Evolutionary conservation across 2,797 vertebrate species (phyloP), one percentile per base, ranked within the genome.

Genomic region (Anguilla megastoma): DNA sequence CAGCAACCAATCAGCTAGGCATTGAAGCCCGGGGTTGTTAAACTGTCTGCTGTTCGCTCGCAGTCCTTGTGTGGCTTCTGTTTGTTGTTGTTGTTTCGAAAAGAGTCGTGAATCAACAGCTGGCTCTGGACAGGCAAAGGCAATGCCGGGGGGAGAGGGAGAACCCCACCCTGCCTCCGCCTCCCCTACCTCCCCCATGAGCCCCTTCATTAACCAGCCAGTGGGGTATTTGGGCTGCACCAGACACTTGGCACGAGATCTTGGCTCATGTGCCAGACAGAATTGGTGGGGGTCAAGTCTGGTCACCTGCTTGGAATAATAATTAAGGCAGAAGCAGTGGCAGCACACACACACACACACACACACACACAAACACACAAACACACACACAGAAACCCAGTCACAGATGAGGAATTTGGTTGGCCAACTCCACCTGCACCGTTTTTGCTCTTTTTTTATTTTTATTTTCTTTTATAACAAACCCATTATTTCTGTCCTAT

Each of bases 251-350:
- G 96, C 95, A 95, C 94, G 94, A 93, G 94, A 92, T 92, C 92
- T 91, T 93, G 95, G 95, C 93, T 95, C 91, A 90, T 92, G 90
- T 92, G 95, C 95, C 95, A 96, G 95, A 96, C 95, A 91, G 94
- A 94, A 94, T 94, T 93, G 93, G 94, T 93, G 95, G 95, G 94
- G 93, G 95, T 95, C 94, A 94, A 94, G 94, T 94, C 95, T 95
- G 94, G 95, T 96, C 95, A 96, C 96, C 95, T 96, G 95, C 94
- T 94, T 93, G 92, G 95, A 96, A 96, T 96, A 94, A 94, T 96
- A 96, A 96, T 96, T 92, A 94, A 92, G 92, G 91, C 90, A 94
- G 92, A 93, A 93, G 93, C 16, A 16, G 27, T 92, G 92, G 91
- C 90, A 94, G 93, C 94, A 93, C 93, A 21, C 12, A 76, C 93